Base-by-base conservation (phyloP, 2,113 vertebrate species). In the Edolisoma coerulescens region DNA sequence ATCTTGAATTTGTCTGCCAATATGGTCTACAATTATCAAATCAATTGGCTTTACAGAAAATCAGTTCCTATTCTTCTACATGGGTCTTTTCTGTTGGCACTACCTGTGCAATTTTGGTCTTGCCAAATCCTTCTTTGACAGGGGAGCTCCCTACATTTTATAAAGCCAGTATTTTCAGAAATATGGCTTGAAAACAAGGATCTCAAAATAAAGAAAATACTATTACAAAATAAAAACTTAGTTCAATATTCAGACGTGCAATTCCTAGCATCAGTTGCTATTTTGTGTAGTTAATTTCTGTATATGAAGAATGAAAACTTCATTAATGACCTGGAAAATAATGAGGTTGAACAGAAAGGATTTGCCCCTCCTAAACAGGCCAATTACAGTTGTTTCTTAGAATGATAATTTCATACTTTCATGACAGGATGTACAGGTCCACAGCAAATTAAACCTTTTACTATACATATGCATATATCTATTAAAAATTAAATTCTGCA, bases 1-100 rank as follows among this genome's bases (percentile, higher is more conserved):
- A 98, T 98, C 96, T 97, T 97, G 95, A 98, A 97, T 98, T 98
- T 94, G 88, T 92, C 97, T 98, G 97, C 96, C 96, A 97, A 97
- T 97, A 97, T 96, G 97, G 97, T 95, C 97, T 97, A 97, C 97
- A 98, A 98, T 98, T 98, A 98, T 93, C 95, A 98, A 98, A 98
- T 98, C 97, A 98, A 95, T 97, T 64, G 47, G 91, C 93, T 97
- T 97, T 97, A 96, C 97, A 96, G 97, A 96, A 98, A 98, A 98
- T 98, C 97, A 98, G 98, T 96, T 97, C 92, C 93, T 98, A 98
- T 98, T 98, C 96, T 98, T 97, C 92, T 86, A 47, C 93, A 77
- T 68, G 95, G 88, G 95, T 97, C 85, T 97, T 94, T 92, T 96
- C 68, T 70, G 73, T 97, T 98, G 97, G 97, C 97, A 97, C 89